Percentiles rank a stretch among this genome's conserved stretches.
Conservation (phyloP, 2,797 vertebrate genomes). For the Macrochelys suwanniensis region DNA sequence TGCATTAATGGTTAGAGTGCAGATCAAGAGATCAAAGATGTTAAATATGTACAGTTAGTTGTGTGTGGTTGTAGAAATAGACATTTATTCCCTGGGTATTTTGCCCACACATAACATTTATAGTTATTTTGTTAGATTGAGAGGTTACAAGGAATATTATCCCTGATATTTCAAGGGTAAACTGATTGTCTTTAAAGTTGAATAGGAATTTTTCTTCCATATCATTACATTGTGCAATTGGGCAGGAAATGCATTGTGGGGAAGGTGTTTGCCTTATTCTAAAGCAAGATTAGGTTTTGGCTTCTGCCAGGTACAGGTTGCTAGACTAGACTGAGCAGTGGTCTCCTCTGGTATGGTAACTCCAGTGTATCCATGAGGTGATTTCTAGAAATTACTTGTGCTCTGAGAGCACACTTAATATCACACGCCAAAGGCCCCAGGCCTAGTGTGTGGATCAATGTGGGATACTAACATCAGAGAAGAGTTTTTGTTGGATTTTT, state of each 20-base stretch:
- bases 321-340: background rate
- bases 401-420: slow-evolving; percentile 13
- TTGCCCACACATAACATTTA: background rate
- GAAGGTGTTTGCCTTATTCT: slow-evolving; percentile 52
- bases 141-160: slow-evolving; percentile 1
- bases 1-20: background rate
- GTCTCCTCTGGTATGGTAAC: background rate
- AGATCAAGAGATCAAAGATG: background rate
- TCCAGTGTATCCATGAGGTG: background rate
- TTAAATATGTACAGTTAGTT: background rate
- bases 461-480: slow-evolving; percentile 23
- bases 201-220: background rate
- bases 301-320: background rate
- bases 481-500: slow-evolving; percentile 47
- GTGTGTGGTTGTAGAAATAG: background rate
- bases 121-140: slow-evolving; percentile 19
- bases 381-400: slow-evolving; percentile 24
- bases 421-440: background rate
- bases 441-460: slow-evolving; percentile 5
- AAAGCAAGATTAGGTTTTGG: slow-evolving; percentile 44
- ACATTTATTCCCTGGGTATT: background rate
- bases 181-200: slow-evolving; percentile 19
- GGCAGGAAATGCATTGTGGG: background rate
- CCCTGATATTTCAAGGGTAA: background rate
- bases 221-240: background rate